Evolutionary conservation across 2,888 invertebrate species (phyloP).

Genomic region (Patella depressa): DNA sequence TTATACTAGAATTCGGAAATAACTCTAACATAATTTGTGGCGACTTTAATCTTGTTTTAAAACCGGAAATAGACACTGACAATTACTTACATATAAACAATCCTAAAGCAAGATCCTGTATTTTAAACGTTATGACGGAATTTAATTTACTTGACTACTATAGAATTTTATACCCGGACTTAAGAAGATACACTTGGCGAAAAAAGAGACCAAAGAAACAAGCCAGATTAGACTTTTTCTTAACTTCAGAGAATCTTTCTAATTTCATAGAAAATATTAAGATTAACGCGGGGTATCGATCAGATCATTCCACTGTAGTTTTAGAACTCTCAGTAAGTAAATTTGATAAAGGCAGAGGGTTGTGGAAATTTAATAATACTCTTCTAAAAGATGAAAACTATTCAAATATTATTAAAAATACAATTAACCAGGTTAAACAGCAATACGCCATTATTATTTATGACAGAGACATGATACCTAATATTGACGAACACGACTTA

Average conservation of each 20-base stretch:
- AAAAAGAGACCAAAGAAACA: background rate
- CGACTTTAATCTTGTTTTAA: no score
- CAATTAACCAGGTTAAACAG: background rate
- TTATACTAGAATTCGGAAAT: background rate
- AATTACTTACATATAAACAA: no score
- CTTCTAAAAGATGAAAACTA: background rate
- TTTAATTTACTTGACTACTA: no score
- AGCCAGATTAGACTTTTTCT: background rate
- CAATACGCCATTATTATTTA: background rate
- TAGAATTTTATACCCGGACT: no score
- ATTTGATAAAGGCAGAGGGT: constrained; percentile 5
- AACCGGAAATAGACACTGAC: no score
- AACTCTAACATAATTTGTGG: no score
- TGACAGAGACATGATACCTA: background rate
- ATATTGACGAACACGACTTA: background rate
- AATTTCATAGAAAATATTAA: constrained; percentile 6
- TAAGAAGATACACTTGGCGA: no score
- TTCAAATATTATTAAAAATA: background rate
- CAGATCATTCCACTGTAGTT: constrained; percentile 16
- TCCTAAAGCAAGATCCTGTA: no score
- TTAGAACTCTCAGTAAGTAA: constrained; percentile 12
- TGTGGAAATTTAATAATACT: constrained; percentile 16
- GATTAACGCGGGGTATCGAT: constrained; percentile 12
- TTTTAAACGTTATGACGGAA: no score
- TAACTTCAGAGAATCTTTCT: constrained; percentile 11